Conservation (phyloP, 2,797 vertebrate genomes). For the Ctenopoma multispine region DNA sequence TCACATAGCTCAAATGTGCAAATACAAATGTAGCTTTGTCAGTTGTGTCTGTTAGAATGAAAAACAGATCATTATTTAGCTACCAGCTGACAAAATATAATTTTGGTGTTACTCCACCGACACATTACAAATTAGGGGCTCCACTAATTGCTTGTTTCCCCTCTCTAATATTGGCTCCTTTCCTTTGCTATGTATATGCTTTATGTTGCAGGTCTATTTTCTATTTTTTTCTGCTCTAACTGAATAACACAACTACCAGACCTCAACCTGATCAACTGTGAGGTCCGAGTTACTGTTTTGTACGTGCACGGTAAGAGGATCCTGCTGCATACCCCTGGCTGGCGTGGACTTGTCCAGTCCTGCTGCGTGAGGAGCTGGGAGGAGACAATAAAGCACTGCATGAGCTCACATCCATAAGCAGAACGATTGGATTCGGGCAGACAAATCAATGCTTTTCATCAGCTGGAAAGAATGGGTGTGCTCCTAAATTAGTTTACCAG, state of each 20-base stretch:
- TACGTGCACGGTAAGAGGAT: slow-evolving; percentile 45
- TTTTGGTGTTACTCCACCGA: slow-evolving; percentile 8
- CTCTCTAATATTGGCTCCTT: slow-evolving; percentile 3
- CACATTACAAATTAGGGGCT: slow-evolving; percentile 1
- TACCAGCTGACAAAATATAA: slow-evolving; percentile 18
- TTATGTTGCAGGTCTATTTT: slow-evolving; percentile 28
- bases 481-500: slow-evolving; percentile 35
- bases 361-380: slow-evolving; percentile 47
- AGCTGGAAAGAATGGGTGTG: slow-evolving; percentile 25
- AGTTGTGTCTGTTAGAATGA: slow-evolving; percentile 11
- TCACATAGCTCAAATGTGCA: slow-evolving; percentile 11
- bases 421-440: slow-evolving; percentile 28
- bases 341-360: slow-evolving; percentile 37
- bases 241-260: slow-evolving; percentile 15
- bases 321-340: slow-evolving; percentile 43
- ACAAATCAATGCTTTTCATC: slow-evolving; percentile 62
- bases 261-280: slow-evolving; percentile 9
- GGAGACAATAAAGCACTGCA: slow-evolving; percentile 29
- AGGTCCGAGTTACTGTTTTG: slow-evolving; percentile 16
- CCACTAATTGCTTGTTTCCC: slow-evolving; percentile 8
- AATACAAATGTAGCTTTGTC: slow-evolving; percentile 10
- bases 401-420: slow-evolving; percentile 45
- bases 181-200: slow-evolving; percentile 25
- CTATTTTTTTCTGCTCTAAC: slow-evolving; percentile 6
- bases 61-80: slow-evolving; percentile 29